A percentile compares a stretch with the other conserved stretches of the same genome.
Conservation (phyloP, 2,113 vertebrate genomes). For the Microcebus lehilahytsara region DNA sequence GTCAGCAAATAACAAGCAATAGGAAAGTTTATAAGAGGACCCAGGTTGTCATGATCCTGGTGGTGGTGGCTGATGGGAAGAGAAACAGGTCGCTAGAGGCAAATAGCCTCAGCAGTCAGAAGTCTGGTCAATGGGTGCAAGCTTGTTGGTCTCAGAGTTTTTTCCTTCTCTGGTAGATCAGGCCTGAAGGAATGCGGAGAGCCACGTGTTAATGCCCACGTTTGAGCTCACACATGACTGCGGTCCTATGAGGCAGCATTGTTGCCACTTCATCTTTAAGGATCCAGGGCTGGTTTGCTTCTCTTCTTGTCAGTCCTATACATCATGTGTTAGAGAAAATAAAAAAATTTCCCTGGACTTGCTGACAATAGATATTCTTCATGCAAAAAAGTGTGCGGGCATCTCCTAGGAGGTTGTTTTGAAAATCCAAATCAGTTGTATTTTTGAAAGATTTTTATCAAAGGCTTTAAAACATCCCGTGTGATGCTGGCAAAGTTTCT, state of each 20-base stretch:
- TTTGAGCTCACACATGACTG: not conserved
- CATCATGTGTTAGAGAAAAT: slow-evolving; percentile 5
- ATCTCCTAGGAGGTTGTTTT: slow-evolving; percentile 17
- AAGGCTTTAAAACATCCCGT: not conserved
- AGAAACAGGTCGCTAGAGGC: not conserved
- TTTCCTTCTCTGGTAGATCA: not conserved
- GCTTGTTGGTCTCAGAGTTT: not conserved
- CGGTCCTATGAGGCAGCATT: not conserved
- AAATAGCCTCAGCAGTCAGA: not conserved
- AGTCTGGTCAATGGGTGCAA: not conserved
- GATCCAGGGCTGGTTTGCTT: not conserved
- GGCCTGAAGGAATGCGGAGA: not conserved
- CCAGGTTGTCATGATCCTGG: not conserved
- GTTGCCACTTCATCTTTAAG: not conserved
- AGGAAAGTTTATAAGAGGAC: not conserved
- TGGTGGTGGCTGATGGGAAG: not conserved
- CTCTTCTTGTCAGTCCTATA: not conserved
- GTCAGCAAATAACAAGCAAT: not conserved
- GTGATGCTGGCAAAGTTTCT: not conserved
- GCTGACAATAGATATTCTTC: slow-evolving; percentile 2
- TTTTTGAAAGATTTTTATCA: slow-evolving; percentile 17
- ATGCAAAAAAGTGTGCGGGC: not conserved
- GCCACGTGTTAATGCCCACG: not conserved
- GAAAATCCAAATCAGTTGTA: not conserved
- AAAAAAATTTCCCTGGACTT: not conserved